Percentiles rank a stretch among this genome's conserved stretches.
phyloP scores from a whole-genome alignment of 1,140 invertebrate species.

The Nylanderia fulva region DNA sequence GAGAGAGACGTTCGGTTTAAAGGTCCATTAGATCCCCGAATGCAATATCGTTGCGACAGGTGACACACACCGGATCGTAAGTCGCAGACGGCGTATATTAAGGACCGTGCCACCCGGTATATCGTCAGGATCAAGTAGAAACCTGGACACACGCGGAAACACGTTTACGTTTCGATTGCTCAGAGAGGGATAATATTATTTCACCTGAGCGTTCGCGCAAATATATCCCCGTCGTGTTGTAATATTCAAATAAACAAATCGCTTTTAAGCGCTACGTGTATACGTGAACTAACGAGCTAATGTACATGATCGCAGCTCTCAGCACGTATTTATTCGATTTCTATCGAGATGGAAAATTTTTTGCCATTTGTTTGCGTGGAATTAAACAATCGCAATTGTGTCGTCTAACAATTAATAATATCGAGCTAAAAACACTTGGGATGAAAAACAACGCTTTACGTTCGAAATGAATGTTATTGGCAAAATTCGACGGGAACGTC shows the following conservation, averaged over 20 bases:
- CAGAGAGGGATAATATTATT: slow-evolving; percentile 51
- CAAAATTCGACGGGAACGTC: background rate
- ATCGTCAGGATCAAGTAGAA: slow-evolving; percentile 57
- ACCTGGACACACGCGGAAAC: slow-evolving; percentile 43
- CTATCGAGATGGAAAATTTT: slow-evolving; percentile 1
- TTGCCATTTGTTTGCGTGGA: background rate
- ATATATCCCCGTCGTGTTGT: slow-evolving; percentile 49
- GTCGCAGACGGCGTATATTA: slow-evolving; percentile 80
- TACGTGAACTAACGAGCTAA: background rate
- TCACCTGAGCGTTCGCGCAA: slow-evolving; percentile 1
- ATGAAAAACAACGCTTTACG: background rate
- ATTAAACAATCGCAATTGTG: background rate
- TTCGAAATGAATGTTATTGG: background rate
- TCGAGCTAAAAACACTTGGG: background rate
- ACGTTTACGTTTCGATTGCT: slow-evolving; percentile 63
- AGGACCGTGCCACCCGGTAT: slow-evolving; percentile 76
- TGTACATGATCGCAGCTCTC: background rate
- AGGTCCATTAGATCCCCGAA: slow-evolving; percentile 78
- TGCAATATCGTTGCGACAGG: slow-evolving; percentile 79
- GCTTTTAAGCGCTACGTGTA: slow-evolving; percentile 32
- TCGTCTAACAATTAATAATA: slow-evolving; percentile 14
- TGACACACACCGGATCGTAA: slow-evolving; percentile 78
- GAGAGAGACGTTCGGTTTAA: slow-evolving; percentile 75
- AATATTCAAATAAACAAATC: slow-evolving; percentile 61
- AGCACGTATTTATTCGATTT: background rate